Base-by-base conservation (phyloP, 1,140 invertebrate genomes). In the Drosophila kanapiae region DNA sequence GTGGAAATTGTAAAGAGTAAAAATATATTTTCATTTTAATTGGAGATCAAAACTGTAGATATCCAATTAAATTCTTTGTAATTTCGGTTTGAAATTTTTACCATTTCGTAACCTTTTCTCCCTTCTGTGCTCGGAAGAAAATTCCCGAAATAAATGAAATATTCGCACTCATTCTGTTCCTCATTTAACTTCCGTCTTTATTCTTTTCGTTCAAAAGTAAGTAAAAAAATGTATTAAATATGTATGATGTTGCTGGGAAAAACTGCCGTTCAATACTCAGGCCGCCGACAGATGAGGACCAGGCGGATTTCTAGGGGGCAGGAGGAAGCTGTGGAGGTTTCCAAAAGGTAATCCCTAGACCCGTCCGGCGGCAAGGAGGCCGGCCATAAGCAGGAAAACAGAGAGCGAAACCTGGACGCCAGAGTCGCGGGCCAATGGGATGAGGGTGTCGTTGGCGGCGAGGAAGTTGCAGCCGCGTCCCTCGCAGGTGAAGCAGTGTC, bases 391-490 rank as follows among this genome's bases (percentile, higher is more conserved):
- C 27, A 92, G 45, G 13, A 37, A 35, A 10, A 82, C 14, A 3
- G 91, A 84, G 3, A 68, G 48, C 0, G 75, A 14, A 7, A 62
- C n/a, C 1, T 62, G 38, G 33, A 49, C 54, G 33, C 70, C 87
- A 18, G 81, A 63, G 60, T 92, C 91, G 40, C 90, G 90, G 1
- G 91, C 91, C 27, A 82, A n/a, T 0, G 91, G 91, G 14, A 92
- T 92, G 6, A 63, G 53, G 0, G 72, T 60, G 7, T 74, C 68
- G 37, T 80, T 86, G 47, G 70, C 56, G 27, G 40, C 33, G 0
- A 92, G 75, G 56, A 76, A 76, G 49, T 92, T 92, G 67, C 91
- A 92, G 43, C 81, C 91, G 27, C 51, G 61, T 4, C 91, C 91
- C 11, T 90, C 84, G 56, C 91, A 92, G 14, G 72, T 79, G 56